Evolutionary conservation across 2,888 invertebrate genomes (phyloP).

Genomic region (Entomobrya proxima): DNA sequence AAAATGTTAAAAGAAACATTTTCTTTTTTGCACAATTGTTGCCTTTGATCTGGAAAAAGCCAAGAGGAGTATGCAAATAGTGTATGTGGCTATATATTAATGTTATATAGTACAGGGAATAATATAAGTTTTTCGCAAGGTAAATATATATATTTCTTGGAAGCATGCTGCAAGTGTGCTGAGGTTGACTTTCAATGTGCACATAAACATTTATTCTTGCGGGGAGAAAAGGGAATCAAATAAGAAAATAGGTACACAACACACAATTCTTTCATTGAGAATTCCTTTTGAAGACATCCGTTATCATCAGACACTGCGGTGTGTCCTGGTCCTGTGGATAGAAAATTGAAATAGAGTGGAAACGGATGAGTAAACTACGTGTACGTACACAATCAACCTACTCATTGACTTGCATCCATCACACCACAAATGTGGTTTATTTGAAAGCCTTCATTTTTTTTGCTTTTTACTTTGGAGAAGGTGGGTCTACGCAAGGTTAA

Average conservation of each 20-base stretch:
- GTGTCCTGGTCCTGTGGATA: not conserved
- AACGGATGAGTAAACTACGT: not conserved
- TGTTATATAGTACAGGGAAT: not conserved
- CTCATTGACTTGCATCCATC: not conserved
- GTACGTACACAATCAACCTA: slow-evolving; percentile 4
- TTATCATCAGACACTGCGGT: not conserved
- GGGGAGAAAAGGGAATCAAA: not conserved
- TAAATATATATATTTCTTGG: too few species aligned
- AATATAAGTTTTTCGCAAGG: too few species aligned
- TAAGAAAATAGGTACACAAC: not conserved
- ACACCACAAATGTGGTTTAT: not conserved
- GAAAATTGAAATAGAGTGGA: slow-evolving; percentile 5
- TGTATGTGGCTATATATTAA: not conserved
- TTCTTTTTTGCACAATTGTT: slow-evolving; percentile 12
- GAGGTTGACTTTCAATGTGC: not conserved
- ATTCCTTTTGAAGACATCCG: slow-evolving; percentile 23
- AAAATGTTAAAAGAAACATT: slow-evolving; percentile 25
- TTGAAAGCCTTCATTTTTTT: not conserved
- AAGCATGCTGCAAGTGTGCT: not conserved
- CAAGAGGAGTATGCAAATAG: slow-evolving; percentile 12
- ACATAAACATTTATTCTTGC: not conserved
- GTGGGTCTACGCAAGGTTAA: too few species aligned
- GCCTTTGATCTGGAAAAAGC: slow-evolving; percentile 36
- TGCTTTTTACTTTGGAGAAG: not conserved
- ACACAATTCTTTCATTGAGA: slow-evolving; percentile 25